These are phyloP conservation scores for Shargacucullia verbasci DNA, from an alignment of 2,888 invertebrate genomes.

Conservation along the genomic window DNA sequence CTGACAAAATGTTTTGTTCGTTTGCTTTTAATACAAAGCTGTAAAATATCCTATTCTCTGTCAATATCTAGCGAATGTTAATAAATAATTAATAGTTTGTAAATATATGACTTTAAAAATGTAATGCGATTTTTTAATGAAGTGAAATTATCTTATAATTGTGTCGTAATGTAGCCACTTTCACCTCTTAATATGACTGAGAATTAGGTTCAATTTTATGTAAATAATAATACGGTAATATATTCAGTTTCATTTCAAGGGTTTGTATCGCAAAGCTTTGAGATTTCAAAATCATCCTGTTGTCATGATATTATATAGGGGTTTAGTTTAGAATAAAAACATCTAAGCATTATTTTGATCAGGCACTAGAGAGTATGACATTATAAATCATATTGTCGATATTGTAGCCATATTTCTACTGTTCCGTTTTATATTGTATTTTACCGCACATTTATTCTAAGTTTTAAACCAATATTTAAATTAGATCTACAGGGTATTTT, in stretches of 20 bases:
- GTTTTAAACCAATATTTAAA: constrained; percentile 54
- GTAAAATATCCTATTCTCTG: constrained; percentile 51
- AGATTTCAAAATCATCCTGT: constrained; percentile 65
- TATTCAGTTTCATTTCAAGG: constrained; percentile 69
- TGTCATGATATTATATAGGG: constrained; percentile 56
- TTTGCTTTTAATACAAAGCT: constrained; percentile 46
- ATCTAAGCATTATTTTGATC: constrained; percentile 47
- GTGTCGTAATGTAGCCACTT: constrained; percentile 58
- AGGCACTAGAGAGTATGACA: constrained; percentile 50
- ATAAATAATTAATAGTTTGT: constrained; percentile 52
- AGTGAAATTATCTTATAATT: constrained; percentile 32
- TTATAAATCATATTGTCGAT: constrained; percentile 34
- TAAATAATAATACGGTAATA: constrained; percentile 71
- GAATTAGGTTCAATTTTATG: constrained; percentile 86
- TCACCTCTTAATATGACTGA: constrained; percentile 84
- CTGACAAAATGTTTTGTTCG: constrained; percentile 41
- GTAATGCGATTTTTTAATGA: constrained; percentile 47
- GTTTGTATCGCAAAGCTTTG: constrained; percentile 63
- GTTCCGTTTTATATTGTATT: constrained; percentile 49
- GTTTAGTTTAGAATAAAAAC: constrained; percentile 52
- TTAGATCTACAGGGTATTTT: constrained; percentile 76
- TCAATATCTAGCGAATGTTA: constrained; percentile 47
- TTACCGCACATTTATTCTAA: constrained; percentile 42
- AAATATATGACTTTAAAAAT: constrained; percentile 55
- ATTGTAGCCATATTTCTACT: constrained; percentile 39